Evolutionary conservation across 2,113 vertebrate genomes (phyloP), one percentile per base, ranked within the genome.

Genomic region (Sinosuthora webbiana): DNA sequence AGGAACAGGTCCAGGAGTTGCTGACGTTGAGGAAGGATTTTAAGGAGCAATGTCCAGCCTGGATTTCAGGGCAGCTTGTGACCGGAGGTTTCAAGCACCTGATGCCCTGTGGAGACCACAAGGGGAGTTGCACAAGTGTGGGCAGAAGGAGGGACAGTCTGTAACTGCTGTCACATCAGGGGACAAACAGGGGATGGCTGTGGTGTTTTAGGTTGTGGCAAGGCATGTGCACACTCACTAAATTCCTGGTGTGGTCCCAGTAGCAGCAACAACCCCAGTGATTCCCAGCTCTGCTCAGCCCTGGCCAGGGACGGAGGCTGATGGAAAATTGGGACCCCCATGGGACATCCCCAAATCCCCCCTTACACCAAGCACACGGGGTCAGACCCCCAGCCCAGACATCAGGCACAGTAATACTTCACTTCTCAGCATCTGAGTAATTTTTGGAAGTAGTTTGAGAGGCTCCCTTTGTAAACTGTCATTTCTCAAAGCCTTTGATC

Each of bases 211-310:
- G 59, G 27, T 28, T 53, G 39, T 64, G 49, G 4, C 27, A 39
- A 60, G 63, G 76, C 33, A 55, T 1, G 0, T 8, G 11, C 2
- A 10, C 3, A 4, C 22, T 28, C 35, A 2, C 25, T 56, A 17
- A 59, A 76, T 35, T 25, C 44, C 11, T 44, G 44, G 24, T 0
- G 0, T 0, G 1, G 28, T 55, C 33, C 37, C 1, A 1, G 28
- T 7, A 73, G 6, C 22, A 70, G 53, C 20, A 52, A 11, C 0
- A 3, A 22, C 42, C 74, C 16, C 1, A 3, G 5, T 0, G 1
- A 59, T 22, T 56, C 73, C 45, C 69, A 77, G 25, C 35, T 78
- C 28, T 78, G 52, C 65, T 68, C 53, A 52, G 27, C 23, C 39
- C 57, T 42, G 27, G 33, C 11, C 53, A 69, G 30, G 15, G 28